Conservation (phyloP, 2,797 vertebrate genomes). For the Chelonia mydas region DNA sequence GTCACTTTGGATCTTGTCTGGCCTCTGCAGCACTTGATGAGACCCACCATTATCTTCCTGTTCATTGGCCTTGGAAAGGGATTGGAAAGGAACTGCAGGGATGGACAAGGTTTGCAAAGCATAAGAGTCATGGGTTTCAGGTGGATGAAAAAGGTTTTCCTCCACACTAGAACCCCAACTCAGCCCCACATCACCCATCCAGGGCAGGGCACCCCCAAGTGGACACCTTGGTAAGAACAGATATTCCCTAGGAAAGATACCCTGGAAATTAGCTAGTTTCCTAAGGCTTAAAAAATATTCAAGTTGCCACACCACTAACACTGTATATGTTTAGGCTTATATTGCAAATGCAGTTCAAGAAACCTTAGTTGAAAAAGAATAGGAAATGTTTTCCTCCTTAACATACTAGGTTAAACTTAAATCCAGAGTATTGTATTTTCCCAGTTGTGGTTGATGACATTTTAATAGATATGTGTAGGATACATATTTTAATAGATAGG, state of each 20-base stretch:
- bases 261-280: background rate
- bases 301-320: background rate
- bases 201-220: background rate
- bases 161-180: background rate
- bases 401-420: background rate
- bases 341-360: background rate
- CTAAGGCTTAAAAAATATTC: background rate
- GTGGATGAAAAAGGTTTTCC: background rate
- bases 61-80: background rate
- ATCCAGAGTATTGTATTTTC: background rate
- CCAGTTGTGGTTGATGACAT: background rate
- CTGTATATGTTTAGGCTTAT: background rate
- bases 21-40: background rate
- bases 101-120: background rate
- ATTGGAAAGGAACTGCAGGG: background rate
- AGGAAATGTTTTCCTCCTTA: background rate
- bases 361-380: background rate
- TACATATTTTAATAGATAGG: conserved; percentile 16
- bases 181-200: background rate
- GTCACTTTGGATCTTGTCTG: background rate
- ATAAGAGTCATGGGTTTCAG: background rate
- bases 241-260: background rate
- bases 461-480: conserved; percentile 1
- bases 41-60: background rate
- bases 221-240: background rate